Evolutionary conservation across 2,113 vertebrate genomes (phyloP).

Genomic region (Aptenodytes patagonicus): DNA sequence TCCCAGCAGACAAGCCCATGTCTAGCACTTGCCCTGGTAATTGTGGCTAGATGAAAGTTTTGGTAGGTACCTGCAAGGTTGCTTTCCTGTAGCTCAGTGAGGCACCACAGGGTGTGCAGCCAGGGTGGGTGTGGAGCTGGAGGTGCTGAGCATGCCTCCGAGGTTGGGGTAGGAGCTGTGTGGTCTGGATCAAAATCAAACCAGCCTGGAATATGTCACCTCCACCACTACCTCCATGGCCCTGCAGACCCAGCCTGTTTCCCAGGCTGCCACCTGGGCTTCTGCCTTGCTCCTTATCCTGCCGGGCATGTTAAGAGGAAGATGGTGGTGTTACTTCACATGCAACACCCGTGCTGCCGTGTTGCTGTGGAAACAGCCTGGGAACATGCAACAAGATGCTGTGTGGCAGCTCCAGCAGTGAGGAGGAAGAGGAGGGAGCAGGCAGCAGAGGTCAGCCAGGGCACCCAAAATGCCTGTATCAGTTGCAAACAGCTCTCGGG

Average conservation of each 20-base stretch:
- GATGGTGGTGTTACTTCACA: background rate
- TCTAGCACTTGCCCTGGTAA: background rate
- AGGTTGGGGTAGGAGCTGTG: background rate
- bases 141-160: background rate
- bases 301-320: background rate
- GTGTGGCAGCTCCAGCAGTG: background rate
- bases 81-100: background rate
- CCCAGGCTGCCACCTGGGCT: background rate
- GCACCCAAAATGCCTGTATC: background rate
- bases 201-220: background rate
- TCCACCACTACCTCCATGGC: background rate
- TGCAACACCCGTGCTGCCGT: fast-evolving
- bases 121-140: background rate
- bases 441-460: background rate
- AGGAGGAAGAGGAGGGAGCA: background rate
- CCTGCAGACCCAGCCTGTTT: background rate
- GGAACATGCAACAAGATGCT: background rate
- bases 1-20: background rate
- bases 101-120: background rate
- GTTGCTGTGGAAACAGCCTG: background rate
- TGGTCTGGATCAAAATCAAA: background rate
- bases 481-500: background rate
- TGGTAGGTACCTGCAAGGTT: background rate
- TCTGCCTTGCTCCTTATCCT: background rate
- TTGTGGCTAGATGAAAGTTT: background rate